Evolutionary conservation across 2,888 invertebrate genomes (phyloP).

Genomic region (Lagria hirta): DNA sequence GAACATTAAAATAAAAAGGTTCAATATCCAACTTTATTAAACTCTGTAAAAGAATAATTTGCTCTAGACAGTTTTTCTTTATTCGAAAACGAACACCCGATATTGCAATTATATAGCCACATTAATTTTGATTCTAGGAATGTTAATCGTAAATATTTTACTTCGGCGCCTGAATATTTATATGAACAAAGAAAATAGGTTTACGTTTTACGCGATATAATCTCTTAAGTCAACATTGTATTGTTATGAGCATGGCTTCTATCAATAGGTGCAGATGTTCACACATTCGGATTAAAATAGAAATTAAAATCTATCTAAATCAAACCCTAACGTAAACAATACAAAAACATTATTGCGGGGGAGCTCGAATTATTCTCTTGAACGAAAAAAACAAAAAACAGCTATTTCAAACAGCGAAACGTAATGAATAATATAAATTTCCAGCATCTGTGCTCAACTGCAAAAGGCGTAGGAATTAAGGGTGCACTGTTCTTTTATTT

Average conservation of each 20-base stretch:
- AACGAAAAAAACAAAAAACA: slow-evolving; percentile 11
- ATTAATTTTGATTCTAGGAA: slow-evolving; percentile 37
- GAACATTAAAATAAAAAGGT: too few species aligned
- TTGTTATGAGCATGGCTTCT: slow-evolving; percentile 36
- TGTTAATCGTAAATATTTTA: slow-evolving; percentile 35
- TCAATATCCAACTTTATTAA: too few species aligned
- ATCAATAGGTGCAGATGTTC: slow-evolving; percentile 42
- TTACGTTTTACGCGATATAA: slow-evolving; percentile 36
- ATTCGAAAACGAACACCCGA: slow-evolving; percentile 13
- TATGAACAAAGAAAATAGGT: slow-evolving; percentile 39
- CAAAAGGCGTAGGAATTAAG: slow-evolving; percentile 45
- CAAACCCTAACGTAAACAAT: slow-evolving; percentile 26
- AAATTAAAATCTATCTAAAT: slow-evolving; percentile 38
- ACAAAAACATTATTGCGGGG: slow-evolving; percentile 21
- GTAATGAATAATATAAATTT: slow-evolving; percentile 47
- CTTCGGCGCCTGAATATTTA: slow-evolving; percentile 38
- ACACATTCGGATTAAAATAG: slow-evolving; percentile 38
- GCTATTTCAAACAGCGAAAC: slow-evolving; percentile 25
- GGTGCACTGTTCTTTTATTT: slow-evolving; percentile 43
- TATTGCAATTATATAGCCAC: slow-evolving; percentile 32
- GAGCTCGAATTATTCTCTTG: slow-evolving; percentile 18
- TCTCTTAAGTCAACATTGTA: slow-evolving; percentile 38
- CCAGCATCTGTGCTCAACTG: slow-evolving; percentile 44
- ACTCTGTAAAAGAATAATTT: too few species aligned
- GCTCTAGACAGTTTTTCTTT: too few species aligned